phyloP scores from a whole-genome alignment of 1,140 invertebrate genomes.

The Brachionus sp. region DNA sequence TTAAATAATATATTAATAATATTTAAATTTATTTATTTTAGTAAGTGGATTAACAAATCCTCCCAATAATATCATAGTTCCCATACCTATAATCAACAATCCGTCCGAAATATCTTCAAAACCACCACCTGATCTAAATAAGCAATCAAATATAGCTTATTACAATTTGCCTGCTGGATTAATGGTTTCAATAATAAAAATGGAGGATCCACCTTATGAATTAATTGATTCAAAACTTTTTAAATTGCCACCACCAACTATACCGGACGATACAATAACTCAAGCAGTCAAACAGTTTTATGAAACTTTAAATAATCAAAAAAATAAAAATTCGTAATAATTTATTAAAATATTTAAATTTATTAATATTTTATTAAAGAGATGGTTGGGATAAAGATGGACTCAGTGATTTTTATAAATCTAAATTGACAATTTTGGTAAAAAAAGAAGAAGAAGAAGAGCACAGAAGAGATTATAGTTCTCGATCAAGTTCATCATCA shows the following conservation, averaged over 20 bases:
- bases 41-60: neutral
- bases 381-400: constrained; percentile 97
- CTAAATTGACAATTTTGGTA: constrained; percentile 68
- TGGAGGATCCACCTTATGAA: constrained; percentile 84
- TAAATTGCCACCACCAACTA: constrained; percentile 82
- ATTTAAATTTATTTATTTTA: neutral
- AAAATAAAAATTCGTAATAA: constrained; percentile 80
- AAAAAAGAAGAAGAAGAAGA: constrained; percentile 80
- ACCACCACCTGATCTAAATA: constrained; percentile 63
- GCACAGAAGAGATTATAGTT: constrained; percentile 54
- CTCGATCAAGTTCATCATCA: constrained; percentile 47
- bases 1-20: constrained; percentile 47
- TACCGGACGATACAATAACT: constrained; percentile 82
- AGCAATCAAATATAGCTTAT: constrained; percentile 70
- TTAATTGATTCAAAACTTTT: constrained; percentile 83
- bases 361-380: constrained; percentile 62
- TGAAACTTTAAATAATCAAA: constrained; percentile 74
- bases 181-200: constrained; percentile 87
- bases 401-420: constrained; percentile 93
- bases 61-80: constrained; percentile 45
- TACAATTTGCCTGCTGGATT: constrained; percentile 91
- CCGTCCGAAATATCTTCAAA: constrained; percentile 62
- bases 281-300: constrained; percentile 93
- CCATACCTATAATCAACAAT: neutral
- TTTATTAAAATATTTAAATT: constrained; percentile 11